Evolutionary conservation across 2,888 invertebrate species (phyloP).

Genomic region (Lithophane socia): DNA sequence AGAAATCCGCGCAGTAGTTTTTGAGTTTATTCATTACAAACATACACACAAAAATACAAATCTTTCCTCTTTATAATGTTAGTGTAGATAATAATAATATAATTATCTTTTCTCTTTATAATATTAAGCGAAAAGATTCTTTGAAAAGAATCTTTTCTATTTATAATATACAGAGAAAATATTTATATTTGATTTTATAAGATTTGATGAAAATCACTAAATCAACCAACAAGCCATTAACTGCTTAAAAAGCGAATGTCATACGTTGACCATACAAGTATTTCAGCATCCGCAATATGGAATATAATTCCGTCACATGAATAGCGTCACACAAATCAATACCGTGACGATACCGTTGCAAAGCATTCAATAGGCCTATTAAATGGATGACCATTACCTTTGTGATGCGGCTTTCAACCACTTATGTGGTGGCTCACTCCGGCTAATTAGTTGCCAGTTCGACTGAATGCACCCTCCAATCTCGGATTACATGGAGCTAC

Average conservation of each 20-base stretch:
- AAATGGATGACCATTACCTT: slow-evolving; percentile 71
- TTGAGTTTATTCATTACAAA: no score
- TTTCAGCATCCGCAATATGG: not conserved
- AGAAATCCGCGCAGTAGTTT: no score
- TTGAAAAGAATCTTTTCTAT: no score
- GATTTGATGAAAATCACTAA: not conserved
- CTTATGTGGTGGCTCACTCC: slow-evolving; percentile 65
- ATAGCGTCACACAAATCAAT: slow-evolving; percentile 41
- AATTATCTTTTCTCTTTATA: no score
- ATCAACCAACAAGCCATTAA: not conserved
- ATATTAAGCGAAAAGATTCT: no score
- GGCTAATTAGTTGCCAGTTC: slow-evolving; percentile 72
- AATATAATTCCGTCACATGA: slow-evolving; percentile 14
- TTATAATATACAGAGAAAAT: no score
- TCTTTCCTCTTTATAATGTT: no score
- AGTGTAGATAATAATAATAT: no score
- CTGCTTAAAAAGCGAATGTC: not conserved
- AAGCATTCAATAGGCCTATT: slow-evolving; percentile 62
- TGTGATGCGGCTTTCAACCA: slow-evolving; percentile 68
- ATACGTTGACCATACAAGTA: not conserved
- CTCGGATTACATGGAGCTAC: slow-evolving; percentile 54
- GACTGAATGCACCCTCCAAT: slow-evolving; percentile 64
- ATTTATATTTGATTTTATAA: no score
- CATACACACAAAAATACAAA: no score
- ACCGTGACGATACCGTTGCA: slow-evolving; percentile 32